Percentiles rank a stretch among this genome's conserved stretches.
phyloP scores from a whole-genome alignment of 2,797 vertebrate genomes.

The Epinephelus malabaricus region DNA sequence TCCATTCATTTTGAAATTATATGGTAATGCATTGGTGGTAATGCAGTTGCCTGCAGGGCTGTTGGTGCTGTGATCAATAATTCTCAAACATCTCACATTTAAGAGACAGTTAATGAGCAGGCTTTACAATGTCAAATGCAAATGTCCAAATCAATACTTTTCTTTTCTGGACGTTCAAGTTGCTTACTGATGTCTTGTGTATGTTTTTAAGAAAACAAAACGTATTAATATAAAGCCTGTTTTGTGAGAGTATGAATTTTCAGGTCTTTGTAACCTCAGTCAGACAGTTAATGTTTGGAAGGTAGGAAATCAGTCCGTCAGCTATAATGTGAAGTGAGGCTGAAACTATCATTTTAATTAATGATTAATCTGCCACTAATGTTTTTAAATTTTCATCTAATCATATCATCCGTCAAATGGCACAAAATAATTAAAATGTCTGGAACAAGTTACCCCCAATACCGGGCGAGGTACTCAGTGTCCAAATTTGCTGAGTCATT shows the following conservation, averaged over 20 bases:
- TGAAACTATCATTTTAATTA: conserved; percentile 3
- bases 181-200: not conserved
- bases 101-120: not conserved
- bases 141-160: not conserved
- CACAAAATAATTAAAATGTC: not conserved
- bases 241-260: not conserved
- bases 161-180: not conserved
- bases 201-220: not conserved
- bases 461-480: too few species aligned
- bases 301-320: not conserved
- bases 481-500: too few species aligned
- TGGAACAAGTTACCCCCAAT: not conserved
- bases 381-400: not conserved
- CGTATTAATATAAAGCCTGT: not conserved
- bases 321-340: not conserved
- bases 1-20: not conserved
- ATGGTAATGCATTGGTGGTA: not conserved
- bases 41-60: not conserved
- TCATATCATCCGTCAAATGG: not conserved
- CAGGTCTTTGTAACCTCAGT: not conserved
- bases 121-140: not conserved
- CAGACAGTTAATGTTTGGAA: not conserved
- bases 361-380: not conserved
- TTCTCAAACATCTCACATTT: not conserved
- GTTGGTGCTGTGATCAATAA: not conserved